Percentiles rank a stretch among this genome's conserved stretches.
These are phyloP conservation scores for Cotesia glomerata DNA, from an alignment of 1,140 invertebrate genomes.

Conservation along the genomic window DNA sequence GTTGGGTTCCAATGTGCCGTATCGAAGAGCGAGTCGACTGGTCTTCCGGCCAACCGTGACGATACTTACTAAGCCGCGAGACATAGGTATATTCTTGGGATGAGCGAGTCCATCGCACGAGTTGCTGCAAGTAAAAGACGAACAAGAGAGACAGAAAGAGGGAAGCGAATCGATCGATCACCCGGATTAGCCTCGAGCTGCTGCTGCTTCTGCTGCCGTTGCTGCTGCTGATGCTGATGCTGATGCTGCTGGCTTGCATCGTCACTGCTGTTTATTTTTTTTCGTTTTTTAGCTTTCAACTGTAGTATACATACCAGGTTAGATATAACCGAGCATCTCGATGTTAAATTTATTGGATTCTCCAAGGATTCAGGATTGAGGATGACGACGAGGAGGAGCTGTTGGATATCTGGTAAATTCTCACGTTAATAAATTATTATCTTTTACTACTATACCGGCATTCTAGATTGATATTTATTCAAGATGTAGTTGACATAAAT, in stretches of 20 bases:
- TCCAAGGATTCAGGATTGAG: background rate
- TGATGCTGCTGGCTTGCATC: constrained; percentile 26
- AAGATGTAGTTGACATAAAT: too few relatives aligned
- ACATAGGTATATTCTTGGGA: constrained; percentile 3
- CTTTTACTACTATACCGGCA: too few relatives aligned
- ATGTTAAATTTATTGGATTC: constrained; percentile 16
- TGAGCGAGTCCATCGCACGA: background rate
- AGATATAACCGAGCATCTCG: background rate
- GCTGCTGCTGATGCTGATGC: constrained; percentile 26
- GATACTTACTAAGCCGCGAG: constrained; percentile 25
- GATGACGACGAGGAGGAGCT: background rate
- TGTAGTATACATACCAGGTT: background rate
- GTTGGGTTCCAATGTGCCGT: constrained; percentile 8
- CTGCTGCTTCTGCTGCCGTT: constrained; percentile 25
- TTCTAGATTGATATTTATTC: too few relatives aligned
- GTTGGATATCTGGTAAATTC: background rate
- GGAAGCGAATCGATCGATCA: constrained; percentile 30
- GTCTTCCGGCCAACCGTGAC: constrained; percentile 29
- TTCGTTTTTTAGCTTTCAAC: background rate
- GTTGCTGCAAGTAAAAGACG: background rate
- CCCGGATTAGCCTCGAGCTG: constrained; percentile 30
- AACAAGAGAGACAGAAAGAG: constrained; percentile 8
- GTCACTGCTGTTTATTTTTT: constrained; percentile 10
- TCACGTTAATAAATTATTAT: too few relatives aligned
- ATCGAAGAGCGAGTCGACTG: constrained; percentile 15